A percentile compares a stretch with the other conserved stretches of the same genome.
These are phyloP conservation scores for Phasianus colchicus DNA, from an alignment of 2,113 vertebrate genomes.

Conservation along the genomic window DNA sequence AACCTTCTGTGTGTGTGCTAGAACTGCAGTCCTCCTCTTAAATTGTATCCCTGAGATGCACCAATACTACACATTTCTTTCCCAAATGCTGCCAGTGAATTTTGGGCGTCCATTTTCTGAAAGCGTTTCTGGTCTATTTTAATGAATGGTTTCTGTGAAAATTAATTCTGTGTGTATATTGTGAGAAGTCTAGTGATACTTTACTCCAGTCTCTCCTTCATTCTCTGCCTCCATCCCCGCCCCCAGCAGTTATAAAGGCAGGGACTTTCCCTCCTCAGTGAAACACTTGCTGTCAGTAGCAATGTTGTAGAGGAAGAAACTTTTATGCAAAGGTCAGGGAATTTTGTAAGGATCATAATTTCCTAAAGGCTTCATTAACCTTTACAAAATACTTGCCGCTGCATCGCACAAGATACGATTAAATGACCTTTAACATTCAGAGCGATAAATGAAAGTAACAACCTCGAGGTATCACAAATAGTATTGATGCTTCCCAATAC, in stretches of 20 bases:
- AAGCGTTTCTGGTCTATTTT: not conserved
- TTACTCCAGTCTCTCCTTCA: not conserved
- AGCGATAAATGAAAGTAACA: conserved; percentile 33
- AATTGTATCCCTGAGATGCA: not conserved
- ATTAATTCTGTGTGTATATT: not conserved
- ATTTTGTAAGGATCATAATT: conserved; percentile 44
- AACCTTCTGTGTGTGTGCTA: not conserved
- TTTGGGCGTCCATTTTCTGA: not conserved
- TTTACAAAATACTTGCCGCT: conserved; percentile 40
- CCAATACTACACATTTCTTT: not conserved
- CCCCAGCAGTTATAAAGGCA: not conserved
- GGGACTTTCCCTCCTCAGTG: not conserved
- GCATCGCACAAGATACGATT: conserved; percentile 11
- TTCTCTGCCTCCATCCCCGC: not conserved
- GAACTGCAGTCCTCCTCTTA: not conserved
- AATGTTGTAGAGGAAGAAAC: conserved; percentile 5
- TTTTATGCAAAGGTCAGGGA: conserved; percentile 50
- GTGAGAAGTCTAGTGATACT: not conserved
- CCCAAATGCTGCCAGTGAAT: not conserved
- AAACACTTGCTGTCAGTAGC: not conserved
- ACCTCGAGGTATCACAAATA: not conserved
- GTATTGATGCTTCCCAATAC: not conserved
- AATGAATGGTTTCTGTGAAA: not conserved
- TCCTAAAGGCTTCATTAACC: conserved; percentile 60
- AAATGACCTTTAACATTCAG: conserved; percentile 51